These are phyloP conservation scores for Eubucco bourcierii DNA, from an alignment of 2,113 vertebrate species.

Conservation along the genomic window DNA sequence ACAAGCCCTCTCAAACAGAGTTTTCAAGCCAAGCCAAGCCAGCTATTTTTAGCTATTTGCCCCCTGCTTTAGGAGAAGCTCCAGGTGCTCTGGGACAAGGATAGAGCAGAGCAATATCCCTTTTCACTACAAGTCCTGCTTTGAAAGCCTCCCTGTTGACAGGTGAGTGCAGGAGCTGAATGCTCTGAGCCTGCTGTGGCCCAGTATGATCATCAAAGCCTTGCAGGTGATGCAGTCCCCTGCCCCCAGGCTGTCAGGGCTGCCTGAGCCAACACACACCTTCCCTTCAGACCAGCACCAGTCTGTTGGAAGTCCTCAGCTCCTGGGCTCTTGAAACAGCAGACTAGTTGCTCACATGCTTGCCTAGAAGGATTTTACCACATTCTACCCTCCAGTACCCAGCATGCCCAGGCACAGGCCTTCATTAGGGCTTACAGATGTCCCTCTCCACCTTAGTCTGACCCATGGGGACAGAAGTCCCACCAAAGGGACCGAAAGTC, in stretches of 20 bases:
- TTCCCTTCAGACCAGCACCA: background rate
- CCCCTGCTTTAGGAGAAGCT: background rate
- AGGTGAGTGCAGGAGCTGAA: background rate
- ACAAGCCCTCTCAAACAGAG: background rate
- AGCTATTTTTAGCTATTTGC: background rate
- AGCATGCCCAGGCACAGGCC: background rate
- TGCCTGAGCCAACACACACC: background rate
- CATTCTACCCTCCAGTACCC: background rate
- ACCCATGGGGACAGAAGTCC: background rate
- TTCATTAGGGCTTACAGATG: background rate
- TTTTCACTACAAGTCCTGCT: background rate
- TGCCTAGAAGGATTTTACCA: background rate
- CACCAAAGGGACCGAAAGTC: background rate
- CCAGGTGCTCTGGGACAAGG: background rate
- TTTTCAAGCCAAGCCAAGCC: background rate
- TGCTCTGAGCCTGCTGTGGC: background rate
- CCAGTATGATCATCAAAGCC: background rate
- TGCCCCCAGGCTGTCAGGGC: background rate
- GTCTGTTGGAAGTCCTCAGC: background rate
- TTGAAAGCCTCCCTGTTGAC: background rate
- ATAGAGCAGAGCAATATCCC: background rate
- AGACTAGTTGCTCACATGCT: background rate
- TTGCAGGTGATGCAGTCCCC: rapidly evolving
- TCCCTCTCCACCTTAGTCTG: background rate
- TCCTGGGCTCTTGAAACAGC: background rate